Base-by-base conservation (phyloP, 2,888 invertebrate species). In the Diarsia brunnea region DNA sequence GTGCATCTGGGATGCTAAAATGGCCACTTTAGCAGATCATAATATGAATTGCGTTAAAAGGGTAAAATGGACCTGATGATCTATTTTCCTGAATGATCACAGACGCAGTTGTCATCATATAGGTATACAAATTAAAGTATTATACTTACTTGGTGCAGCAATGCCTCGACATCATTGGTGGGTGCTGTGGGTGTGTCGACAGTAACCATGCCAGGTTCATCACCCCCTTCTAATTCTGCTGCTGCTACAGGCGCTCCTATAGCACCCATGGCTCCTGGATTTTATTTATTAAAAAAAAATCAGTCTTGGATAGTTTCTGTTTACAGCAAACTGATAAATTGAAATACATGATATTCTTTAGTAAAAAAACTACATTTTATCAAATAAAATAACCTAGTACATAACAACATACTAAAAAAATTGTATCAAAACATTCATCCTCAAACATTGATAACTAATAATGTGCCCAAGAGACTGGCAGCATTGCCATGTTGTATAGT, bases 171-270 rank as follows among this genome's bases (percentile, higher is more conserved):
- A 93, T 98, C 98, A 78, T 97, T 97, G 88, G 97, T 97, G 1
- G 98, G 98, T 64, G 97, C 96, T 12, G 97, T 97, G 1, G 98
- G 98, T 0, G 98, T 97, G 86, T 98, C 98, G 27, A 98, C 98
- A 55, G 97, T 97, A 0, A 98, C 98, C 12, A 98, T 97, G 89
- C 98, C 98, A 1, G 98, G 97, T 90, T 98, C 98, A 87, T 98
- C 98, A 1, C 98, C 98, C 0, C 98, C 98, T 92, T 98, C 98
- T n/a, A 98, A 97, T 92, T 98, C 98, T 0, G 98, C 98, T 0
- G 97, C 98, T 10, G 98, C 97, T 64, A 97, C 97, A 0, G 96
- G 95, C 0, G 91, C 94, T 16, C 93, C 93, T 47, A 95, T 91
- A n/a, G 95, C 95, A n/a, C 95, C 96, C 78, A 90, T 89, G 31